Evolutionary conservation across 2,888 invertebrate genomes (phyloP).

Genomic region (Meiosimyza platycephala): DNA sequence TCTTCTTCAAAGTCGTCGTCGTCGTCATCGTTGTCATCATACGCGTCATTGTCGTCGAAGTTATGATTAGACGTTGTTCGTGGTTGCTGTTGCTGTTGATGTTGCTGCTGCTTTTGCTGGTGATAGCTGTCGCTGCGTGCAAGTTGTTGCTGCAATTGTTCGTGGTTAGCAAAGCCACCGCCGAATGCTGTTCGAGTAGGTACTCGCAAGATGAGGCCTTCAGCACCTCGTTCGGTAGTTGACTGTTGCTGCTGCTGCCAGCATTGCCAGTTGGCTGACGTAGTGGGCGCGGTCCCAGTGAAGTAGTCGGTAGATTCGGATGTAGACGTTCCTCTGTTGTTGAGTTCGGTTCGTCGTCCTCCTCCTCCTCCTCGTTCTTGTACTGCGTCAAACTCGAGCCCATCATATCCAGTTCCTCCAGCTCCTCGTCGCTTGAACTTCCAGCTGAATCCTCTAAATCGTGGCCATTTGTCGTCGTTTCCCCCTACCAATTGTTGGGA

Average conservation of each 20-base stretch:
- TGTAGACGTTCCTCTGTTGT: conserved; percentile 52
- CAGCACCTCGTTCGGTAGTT: conserved; percentile 46
- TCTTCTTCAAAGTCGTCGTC: conserved; percentile 63
- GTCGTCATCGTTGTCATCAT: conserved; percentile 68
- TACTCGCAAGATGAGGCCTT: conserved; percentile 63
- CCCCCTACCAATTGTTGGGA: conserved; percentile 69
- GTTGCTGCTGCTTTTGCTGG: conserved; percentile 40
- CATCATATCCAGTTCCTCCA: conserved; percentile 33
- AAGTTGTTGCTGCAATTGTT: conserved; percentile 41
- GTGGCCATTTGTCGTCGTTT: conserved; percentile 69
- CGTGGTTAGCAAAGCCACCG: conserved; percentile 41
- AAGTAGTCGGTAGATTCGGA: conserved; percentile 51
- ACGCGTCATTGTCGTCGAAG: conserved; percentile 19
- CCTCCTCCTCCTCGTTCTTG: conserved; percentile 39
- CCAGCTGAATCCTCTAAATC: conserved; percentile 68
- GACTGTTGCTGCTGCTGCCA: conserved; percentile 36
- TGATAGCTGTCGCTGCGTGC: conserved; percentile 34
- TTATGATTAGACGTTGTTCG: conserved; percentile 34
- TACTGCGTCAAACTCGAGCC: conserved; percentile 33
- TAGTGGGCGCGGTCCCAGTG: conserved; percentile 54
- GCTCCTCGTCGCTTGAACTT: conserved; percentile 65
- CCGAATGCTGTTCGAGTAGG: conserved; percentile 62
- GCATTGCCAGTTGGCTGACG: conserved; percentile 48
- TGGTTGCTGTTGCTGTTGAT: conserved; percentile 41
- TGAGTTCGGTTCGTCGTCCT: conserved; percentile 47